These are phyloP conservation scores for Eupelmus urozonus DNA, from an alignment of 2,888 invertebrate genomes.

Conservation along the genomic window DNA sequence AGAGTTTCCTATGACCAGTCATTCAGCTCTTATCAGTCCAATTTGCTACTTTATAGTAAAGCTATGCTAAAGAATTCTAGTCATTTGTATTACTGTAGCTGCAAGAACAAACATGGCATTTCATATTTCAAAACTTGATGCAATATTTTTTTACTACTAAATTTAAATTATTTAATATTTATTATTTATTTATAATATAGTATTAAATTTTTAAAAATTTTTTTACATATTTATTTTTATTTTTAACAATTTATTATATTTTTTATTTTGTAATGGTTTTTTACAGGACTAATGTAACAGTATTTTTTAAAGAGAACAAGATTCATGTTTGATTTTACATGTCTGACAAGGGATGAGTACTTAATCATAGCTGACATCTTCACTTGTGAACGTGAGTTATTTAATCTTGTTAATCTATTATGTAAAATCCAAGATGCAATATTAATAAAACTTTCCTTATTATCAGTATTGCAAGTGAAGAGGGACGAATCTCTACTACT, in stretches of 20 bases:
- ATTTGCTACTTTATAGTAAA: neutral
- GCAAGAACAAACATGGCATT: too few relatives aligned
- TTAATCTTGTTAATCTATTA: slow-evolving; percentile 7
- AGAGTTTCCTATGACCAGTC: neutral
- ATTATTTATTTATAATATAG: neutral
- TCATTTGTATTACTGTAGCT: neutral
- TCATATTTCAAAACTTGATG: too few relatives aligned
- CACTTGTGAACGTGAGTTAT: slow-evolving; percentile 49
- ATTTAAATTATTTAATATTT: neutral
- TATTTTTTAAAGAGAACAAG: slow-evolving; percentile 41
- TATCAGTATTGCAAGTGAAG: slow-evolving; percentile 47
- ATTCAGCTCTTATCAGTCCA: neutral
- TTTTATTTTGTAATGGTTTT: slow-evolving; percentile 10
- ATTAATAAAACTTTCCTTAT: slow-evolving; percentile 28
- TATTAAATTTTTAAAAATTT: neutral
- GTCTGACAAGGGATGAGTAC: slow-evolving; percentile 28
- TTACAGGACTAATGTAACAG: slow-evolving; percentile 32
- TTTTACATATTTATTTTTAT: slow-evolving; percentile 16
- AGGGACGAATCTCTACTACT: slow-evolving; percentile 28
- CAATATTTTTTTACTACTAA: neutral
- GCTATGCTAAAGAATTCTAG: neutral
- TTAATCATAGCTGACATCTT: slow-evolving; percentile 30
- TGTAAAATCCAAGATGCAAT: neutral
- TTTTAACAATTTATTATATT: neutral
- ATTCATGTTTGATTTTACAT: slow-evolving; percentile 41